A percentile compares a stretch with the other conserved stretches of the same genome.
Conservation (phyloP, 2,888 invertebrate genomes). For the Stramonita haemastoma region DNA sequence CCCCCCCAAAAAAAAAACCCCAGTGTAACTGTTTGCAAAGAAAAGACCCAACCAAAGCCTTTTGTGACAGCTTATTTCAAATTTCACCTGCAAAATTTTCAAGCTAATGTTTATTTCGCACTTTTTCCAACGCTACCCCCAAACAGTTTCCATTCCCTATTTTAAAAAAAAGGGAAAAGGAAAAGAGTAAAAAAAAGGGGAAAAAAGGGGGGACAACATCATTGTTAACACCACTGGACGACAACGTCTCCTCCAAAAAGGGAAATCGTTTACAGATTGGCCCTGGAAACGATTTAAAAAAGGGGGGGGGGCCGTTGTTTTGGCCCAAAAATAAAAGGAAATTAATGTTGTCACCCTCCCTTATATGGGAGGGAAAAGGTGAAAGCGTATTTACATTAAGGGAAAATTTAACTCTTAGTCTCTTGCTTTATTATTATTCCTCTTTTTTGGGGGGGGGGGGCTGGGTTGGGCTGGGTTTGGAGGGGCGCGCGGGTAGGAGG, state of each 20-base stretch:
- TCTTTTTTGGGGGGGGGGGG: not conserved
- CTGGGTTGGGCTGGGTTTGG: not conserved
- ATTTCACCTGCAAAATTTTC: no score
- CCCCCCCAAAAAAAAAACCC: no score
- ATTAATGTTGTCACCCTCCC: slow-evolving; percentile 14
- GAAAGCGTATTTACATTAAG: not conserved
- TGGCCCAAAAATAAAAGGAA: not conserved
- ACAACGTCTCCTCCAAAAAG: no score
- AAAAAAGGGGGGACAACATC: no score
- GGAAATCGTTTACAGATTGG: not conserved
- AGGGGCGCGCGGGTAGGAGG: not conserved
- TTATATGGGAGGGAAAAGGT: not conserved
- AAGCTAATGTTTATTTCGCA: no score
- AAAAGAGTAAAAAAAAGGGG: no score
- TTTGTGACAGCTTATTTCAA: no score
- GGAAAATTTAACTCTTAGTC: not conserved
- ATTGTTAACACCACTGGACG: no score
- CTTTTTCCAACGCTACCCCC: not conserved
- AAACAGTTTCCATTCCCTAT: not conserved
- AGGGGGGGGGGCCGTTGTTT: no score
- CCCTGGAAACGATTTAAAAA: not conserved
- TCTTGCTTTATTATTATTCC: not conserved
- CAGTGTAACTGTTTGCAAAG: no score
- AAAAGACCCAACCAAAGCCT: no score
- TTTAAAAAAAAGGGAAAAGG: no score